Evolutionary conservation across 1,140 invertebrate genomes (phyloP).

Genomic region (Pachypeltis micranthus): DNA sequence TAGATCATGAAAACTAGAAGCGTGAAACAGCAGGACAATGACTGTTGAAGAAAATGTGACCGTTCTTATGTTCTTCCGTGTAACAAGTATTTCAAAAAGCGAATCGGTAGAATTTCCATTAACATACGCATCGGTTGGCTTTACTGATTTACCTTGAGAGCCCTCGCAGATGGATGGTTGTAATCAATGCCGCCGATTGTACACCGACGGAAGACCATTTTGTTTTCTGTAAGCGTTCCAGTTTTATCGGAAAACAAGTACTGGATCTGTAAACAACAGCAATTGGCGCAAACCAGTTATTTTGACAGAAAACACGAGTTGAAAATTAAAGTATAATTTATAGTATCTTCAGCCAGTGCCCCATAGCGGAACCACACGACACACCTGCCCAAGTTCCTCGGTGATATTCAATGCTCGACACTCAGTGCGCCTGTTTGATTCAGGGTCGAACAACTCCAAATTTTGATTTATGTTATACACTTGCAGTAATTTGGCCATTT

Average conservation of each 20-base stretch:
- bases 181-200: conserved; percentile 82
- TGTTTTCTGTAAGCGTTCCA: conserved; percentile 93
- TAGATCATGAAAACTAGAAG: too few relatives aligned
- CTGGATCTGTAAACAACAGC: conserved; percentile 49
- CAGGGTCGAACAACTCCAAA: conserved; percentile 67
- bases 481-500: conserved; percentile 92
- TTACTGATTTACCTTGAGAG: conserved; percentile 23
- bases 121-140: too few relatives aligned
- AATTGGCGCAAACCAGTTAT: neutral
- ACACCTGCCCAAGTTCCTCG: conserved; percentile 83
- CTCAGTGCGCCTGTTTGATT: conserved; percentile 76
- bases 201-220: conserved; percentile 86
- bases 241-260: conserved; percentile 98
- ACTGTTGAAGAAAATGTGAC: too few relatives aligned
- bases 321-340: too few relatives aligned
- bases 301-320: neutral
- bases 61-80: too few relatives aligned
- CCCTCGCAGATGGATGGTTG: conserved; percentile 48
- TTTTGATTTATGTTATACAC: conserved; percentile 92
- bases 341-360: too few relatives aligned
- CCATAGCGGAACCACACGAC: too few relatives aligned
- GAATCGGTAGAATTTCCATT: too few relatives aligned
- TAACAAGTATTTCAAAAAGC: too few relatives aligned
- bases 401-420: conserved; percentile 93
- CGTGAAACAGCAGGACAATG: too few relatives aligned